Base-by-base conservation (phyloP, 2,113 vertebrate genomes). In the Hippolais icterina region DNA sequence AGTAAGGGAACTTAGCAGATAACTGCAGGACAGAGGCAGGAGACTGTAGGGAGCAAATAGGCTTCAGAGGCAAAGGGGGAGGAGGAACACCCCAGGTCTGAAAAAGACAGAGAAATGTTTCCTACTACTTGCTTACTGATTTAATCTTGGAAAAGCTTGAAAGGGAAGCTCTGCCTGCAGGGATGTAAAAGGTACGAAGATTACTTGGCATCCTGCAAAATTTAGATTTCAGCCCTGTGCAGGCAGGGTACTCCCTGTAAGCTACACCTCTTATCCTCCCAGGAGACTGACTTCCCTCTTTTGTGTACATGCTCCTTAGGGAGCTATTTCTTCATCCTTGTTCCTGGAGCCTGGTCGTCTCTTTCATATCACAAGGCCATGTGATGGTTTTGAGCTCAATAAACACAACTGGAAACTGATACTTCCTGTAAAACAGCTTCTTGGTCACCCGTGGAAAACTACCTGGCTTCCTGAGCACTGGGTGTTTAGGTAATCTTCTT, bases 121-220 rank as follows among this genome's bases (percentile, higher is more conserved):
- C 17, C 37, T 72, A 35, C 23, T 70, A 54, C 19, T 20, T 54
- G 9, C 7, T 53, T 61, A 61, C 14, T 69, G 9, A 66, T 52
- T 71, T 83, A 52, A n/a, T 71, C 20, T 25, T 74, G 29, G 24
- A 47, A 90, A 85, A 49, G 3, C 13, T 74, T 49, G 20, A 76
- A 60, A 72, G 12, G 5, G 9, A 66, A 9, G 5, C 12, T 88
- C 8, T 86, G 9, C 42, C 33, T 59, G 12, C 31, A 37, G 54
- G 9, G 13, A 5, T 0, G 0, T 63, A 75, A 44, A 4, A 61
- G 13, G 4, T 18, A 46, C 31, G 15, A 75, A 37, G 7, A 56
- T 66, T 31, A 41, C 14, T 42, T 72, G 16, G 16, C 24, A 42
- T 44, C 29, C 54, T 64, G 9, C 3, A 60, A 72, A 87, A 52